Evolutionary conservation across 2,113 vertebrate species (phyloP).

Genomic region (Spea bombifrons): DNA sequence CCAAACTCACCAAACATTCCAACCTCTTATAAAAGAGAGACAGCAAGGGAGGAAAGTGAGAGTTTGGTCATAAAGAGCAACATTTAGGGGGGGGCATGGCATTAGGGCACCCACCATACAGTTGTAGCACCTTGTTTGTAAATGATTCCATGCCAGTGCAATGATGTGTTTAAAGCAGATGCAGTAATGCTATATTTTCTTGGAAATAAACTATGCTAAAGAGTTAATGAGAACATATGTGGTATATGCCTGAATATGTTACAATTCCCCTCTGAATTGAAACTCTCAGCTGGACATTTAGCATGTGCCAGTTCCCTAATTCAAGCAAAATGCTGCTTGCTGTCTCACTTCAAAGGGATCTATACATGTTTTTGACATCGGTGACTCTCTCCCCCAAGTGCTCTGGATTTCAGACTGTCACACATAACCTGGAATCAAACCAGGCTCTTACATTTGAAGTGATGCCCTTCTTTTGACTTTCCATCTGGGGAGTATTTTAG

Average conservation of each 20-base stretch:
- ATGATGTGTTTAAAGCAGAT: too few relatives aligned
- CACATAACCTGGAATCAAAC: constrained; percentile 45
- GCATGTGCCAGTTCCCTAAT: constrained; percentile 46
- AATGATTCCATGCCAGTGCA: too few relatives aligned
- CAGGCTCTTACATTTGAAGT: constrained; percentile 42
- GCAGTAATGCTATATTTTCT: too few relatives aligned
- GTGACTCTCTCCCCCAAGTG: constrained; percentile 44
- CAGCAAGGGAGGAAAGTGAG: too few relatives aligned
- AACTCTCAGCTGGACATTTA: constrained; percentile 44
- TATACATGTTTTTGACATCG: constrained; percentile 42
- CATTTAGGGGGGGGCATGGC: too few relatives aligned
- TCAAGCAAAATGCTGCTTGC: constrained; percentile 45
- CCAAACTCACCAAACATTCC: too few relatives aligned
- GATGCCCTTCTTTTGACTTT: constrained; percentile 46
- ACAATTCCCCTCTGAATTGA: constrained; percentile 38
- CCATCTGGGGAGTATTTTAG: constrained; percentile 39
- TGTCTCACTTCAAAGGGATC: constrained; percentile 39
- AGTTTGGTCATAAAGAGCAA: too few relatives aligned
- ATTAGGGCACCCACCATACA: too few relatives aligned
- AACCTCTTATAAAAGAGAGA: too few relatives aligned
- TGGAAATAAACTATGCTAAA: neutral
- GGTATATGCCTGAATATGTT: constrained; percentile 37
- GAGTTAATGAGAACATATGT: constrained; percentile 28
- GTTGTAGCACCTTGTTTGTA: too few relatives aligned
- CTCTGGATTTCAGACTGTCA: constrained; percentile 43